Conservation (phyloP, 2,113 vertebrate species). For the Carollia perspicillata region DNA sequence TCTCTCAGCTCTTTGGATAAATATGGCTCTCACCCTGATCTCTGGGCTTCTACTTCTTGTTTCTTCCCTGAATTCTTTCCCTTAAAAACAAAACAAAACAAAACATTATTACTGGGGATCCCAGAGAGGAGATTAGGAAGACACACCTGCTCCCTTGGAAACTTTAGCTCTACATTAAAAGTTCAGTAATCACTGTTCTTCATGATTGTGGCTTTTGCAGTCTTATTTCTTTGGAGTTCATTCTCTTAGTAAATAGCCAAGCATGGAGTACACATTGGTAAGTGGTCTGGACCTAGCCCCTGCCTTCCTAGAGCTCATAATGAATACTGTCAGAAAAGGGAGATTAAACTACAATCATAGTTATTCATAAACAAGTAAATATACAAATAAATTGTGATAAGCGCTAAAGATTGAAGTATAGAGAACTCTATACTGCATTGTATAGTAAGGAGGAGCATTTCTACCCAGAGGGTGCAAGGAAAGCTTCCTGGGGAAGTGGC, state of each 20-base stretch:
- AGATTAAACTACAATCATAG: neutral
- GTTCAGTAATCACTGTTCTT: neutral
- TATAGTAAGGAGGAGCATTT: neutral
- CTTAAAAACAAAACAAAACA: neutral
- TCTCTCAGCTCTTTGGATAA: neutral
- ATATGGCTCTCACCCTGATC: neutral
- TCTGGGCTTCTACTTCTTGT: neutral
- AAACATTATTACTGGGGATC: neutral
- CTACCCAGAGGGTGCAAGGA: neutral
- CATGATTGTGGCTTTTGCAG: neutral
- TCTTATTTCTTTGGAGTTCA: neutral
- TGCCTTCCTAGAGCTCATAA: neutral
- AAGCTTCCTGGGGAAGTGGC: neutral
- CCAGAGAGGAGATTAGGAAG: neutral
- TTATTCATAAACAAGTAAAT: neutral
- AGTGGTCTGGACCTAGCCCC: neutral
- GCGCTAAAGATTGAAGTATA: neutral
- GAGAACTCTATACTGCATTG: neutral
- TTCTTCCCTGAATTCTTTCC: neutral
- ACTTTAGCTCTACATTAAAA: neutral
- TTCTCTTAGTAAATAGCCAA: neutral
- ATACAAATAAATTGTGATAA: neutral
- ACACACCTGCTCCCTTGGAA: neutral
- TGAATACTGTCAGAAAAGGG: neutral
- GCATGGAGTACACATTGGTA: neutral